Percentiles rank a stretch among this genome's conserved stretches.
Conservation (phyloP, 92 coral and sea anemone genomes). For the Parazoanthus atlanticus region DNA sequence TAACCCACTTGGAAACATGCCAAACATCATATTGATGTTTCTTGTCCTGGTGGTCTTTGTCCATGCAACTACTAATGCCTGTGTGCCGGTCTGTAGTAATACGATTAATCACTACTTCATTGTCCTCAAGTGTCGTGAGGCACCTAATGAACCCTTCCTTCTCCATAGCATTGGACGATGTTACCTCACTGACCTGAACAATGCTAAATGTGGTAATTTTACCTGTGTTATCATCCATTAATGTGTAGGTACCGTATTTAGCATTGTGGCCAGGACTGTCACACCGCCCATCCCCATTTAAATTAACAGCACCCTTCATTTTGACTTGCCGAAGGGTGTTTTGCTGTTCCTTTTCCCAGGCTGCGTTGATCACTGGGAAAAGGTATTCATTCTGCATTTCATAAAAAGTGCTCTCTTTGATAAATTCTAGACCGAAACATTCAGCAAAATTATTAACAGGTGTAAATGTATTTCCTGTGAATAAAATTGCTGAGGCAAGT, state of each 20-base stretch:
- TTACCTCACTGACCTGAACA: conserved; percentile 68
- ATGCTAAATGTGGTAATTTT: conserved; percentile 51
- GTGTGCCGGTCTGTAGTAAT: conserved; percentile 57
- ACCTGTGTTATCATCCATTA: conserved; percentile 60
- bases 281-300: conserved; percentile 76
- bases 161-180: conserved; percentile 72
- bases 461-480: conserved; percentile 45
- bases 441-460: conserved; percentile 41
- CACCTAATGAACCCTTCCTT: conserved; percentile 55
- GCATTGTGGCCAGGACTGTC: conserved; percentile 79
- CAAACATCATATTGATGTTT: conserved; percentile 72
- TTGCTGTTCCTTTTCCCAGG: conserved; percentile 39
- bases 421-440: conserved; percentile 36
- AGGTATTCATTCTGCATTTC: conserved; percentile 31
- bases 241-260: conserved; percentile 69
- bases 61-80: conserved; percentile 55
- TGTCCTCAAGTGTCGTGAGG: conserved; percentile 6
- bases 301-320: conserved; percentile 45
- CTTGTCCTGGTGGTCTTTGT: conserved; percentile 36
- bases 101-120: not conserved
- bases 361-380: conserved; percentile 30
- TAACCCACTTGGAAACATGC: conserved; percentile 66
- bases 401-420: conserved; percentile 33
- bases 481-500: conserved; percentile 40
- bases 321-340: conserved; percentile 26